phyloP scores from a whole-genome alignment of 2,113 vertebrate genomes.

The Peucedramus taeniatus region DNA sequence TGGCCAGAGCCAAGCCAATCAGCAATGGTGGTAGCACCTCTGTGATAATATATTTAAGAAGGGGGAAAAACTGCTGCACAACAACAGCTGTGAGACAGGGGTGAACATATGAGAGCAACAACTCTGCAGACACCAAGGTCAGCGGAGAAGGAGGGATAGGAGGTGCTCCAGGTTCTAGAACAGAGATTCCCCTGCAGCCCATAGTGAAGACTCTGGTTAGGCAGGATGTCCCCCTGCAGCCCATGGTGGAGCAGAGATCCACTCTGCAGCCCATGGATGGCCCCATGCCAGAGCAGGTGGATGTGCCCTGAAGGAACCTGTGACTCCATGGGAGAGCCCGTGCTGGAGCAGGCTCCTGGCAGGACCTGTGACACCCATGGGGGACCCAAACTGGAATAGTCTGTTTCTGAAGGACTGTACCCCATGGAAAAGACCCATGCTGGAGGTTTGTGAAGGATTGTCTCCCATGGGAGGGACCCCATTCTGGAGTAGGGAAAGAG shows the following conservation, averaged over 20 bases:
- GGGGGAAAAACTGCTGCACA: neutral
- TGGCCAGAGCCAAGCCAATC: neutral
- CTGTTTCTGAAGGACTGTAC: neutral
- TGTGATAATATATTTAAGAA: neutral
- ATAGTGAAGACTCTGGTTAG: neutral
- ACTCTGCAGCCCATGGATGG: neutral
- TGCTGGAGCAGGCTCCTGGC: neutral
- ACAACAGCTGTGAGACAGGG: neutral
- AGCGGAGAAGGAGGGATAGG: neutral
- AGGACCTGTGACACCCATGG: neutral
- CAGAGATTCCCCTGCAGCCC: neutral
- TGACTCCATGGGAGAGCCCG: neutral
- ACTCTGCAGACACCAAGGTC: neutral
- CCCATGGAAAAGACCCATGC: neutral
- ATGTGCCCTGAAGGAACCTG: neutral
- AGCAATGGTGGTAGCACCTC: neutral
- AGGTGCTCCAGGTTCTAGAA: neutral
- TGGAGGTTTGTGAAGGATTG: neutral
- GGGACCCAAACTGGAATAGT: neutral
- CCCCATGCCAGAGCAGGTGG: neutral
- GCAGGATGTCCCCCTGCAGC: neutral
- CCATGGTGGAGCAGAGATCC: neutral
- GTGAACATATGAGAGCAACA: neutral
- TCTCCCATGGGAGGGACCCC: neutral
- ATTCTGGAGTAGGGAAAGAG: neutral